Evolutionary conservation across 2,797 vertebrate species (phyloP).

Genomic region (Falco berigora): DNA sequence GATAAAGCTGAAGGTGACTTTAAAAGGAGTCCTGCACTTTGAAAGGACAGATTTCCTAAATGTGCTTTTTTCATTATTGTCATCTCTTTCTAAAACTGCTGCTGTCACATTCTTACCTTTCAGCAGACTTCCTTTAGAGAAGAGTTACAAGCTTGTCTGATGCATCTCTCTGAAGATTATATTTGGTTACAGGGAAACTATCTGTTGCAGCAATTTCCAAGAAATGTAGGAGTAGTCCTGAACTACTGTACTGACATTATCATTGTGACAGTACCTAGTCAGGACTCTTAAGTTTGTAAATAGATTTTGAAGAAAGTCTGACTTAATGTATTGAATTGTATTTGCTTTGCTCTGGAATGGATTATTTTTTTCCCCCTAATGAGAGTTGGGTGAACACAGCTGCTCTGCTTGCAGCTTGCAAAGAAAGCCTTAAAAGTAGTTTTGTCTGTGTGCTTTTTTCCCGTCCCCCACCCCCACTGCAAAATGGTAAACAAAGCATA

Average conservation of each 20-base stretch:
- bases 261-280: neutral
- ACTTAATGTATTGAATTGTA: neutral
- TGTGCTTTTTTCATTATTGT: rapidly evolving
- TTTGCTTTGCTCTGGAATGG: neutral
- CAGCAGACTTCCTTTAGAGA: neutral
- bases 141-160: neutral
- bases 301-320: neutral
- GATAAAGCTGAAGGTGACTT: neutral
- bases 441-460: neutral
- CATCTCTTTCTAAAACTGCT: neutral
- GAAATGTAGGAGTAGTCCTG: neutral
- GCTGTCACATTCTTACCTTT: neutral
- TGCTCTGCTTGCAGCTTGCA: neutral
- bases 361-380: neutral
- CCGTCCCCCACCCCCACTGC: no score
- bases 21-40: neutral
- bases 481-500: neutral
- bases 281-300: neutral
- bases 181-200: neutral
- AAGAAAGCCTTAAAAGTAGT: neutral
- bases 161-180: neutral
- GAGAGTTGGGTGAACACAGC: neutral
- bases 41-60: neutral
- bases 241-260: neutral
- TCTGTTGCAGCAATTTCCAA: neutral